Conservation (phyloP, 1,140 invertebrate genomes). For the Cheumatopsyche charites region DNA sequence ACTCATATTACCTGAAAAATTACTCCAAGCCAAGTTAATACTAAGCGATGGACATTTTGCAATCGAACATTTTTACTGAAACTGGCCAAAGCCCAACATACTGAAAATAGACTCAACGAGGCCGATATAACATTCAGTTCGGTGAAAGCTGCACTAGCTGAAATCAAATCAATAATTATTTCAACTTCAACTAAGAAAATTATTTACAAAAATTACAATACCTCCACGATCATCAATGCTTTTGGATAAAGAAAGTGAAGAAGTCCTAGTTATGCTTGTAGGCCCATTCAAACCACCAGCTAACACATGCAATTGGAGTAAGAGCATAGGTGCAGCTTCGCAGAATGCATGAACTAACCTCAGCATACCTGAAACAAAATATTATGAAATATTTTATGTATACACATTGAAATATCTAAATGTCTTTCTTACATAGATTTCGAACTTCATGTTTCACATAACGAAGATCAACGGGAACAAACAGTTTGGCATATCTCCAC, state of each 20-base stretch:
- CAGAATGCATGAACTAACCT: constrained; percentile 86
- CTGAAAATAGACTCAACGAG: constrained; percentile 79
- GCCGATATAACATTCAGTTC: constrained; percentile 84
- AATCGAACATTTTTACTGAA: constrained; percentile 86
- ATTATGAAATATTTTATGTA: not conserved
- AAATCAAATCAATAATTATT: constrained; percentile 51
- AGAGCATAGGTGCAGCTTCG: constrained; percentile 84
- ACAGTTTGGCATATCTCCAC: constrained; percentile 87
- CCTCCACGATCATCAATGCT: constrained; percentile 40
- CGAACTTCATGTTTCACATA: constrained; percentile 84
- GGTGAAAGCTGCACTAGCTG: constrained; percentile 66
- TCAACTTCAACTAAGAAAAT: not conserved
- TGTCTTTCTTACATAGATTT: constrained; percentile 61
- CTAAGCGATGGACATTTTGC: constrained; percentile 80
- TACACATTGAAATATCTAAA: too few species aligned
- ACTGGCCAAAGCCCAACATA: constrained; percentile 89
- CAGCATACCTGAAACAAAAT: constrained; percentile 66
- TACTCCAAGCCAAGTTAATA: constrained; percentile 89
- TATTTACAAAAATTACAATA: constrained; percentile 4
- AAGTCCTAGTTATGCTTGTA: constrained; percentile 28
- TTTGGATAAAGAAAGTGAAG: constrained; percentile 29
- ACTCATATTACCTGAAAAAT: constrained; percentile 68
- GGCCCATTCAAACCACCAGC: constrained; percentile 55
- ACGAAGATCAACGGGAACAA: constrained; percentile 83
- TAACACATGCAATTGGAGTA: constrained; percentile 82